phyloP scores from a whole-genome alignment of 2,888 invertebrate genomes.

The Myopa tessellatipennis region DNA sequence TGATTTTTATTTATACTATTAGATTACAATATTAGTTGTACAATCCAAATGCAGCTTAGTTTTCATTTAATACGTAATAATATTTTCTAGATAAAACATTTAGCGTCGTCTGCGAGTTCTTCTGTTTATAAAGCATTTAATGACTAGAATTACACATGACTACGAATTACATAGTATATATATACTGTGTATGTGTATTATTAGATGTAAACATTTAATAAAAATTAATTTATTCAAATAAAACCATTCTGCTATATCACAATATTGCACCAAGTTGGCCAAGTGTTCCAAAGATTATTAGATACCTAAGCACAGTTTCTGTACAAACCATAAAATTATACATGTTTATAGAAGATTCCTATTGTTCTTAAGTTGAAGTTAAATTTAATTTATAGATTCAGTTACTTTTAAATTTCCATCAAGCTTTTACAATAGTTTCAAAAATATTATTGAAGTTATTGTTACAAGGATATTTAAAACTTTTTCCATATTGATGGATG shows the following conservation, averaged over 20 bases:
- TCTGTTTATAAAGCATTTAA: slow-evolving; percentile 15
- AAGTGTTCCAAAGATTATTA: slow-evolving; percentile 48
- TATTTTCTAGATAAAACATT: slow-evolving; percentile 8
- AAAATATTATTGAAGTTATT: no score
- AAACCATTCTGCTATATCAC: slow-evolving; percentile 59
- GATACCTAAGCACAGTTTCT: neutral
- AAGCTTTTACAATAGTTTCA: no score
- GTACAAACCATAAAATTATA: no score
- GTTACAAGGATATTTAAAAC: no score
- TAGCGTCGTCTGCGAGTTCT: neutral
- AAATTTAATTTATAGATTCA: no score
- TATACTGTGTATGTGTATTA: neutral
- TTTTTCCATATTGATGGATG: no score
- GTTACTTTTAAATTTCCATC: no score
- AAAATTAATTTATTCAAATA: slow-evolving; percentile 21
- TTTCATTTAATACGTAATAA: neutral
- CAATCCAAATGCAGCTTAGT: slow-evolving; percentile 23
- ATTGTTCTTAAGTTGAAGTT: no score
- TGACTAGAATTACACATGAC: slow-evolving; percentile 12
- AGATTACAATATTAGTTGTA: neutral
- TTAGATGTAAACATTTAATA: slow-evolving; percentile 18
- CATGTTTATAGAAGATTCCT: no score
- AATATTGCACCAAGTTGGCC: slow-evolving; percentile 68
- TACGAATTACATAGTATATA: neutral
- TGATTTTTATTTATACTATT: no score